A percentile compares a stretch with the other conserved stretches of the same genome.
Conservation (phyloP, 2,113 vertebrate genomes). For the Proteles cristata region DNA sequence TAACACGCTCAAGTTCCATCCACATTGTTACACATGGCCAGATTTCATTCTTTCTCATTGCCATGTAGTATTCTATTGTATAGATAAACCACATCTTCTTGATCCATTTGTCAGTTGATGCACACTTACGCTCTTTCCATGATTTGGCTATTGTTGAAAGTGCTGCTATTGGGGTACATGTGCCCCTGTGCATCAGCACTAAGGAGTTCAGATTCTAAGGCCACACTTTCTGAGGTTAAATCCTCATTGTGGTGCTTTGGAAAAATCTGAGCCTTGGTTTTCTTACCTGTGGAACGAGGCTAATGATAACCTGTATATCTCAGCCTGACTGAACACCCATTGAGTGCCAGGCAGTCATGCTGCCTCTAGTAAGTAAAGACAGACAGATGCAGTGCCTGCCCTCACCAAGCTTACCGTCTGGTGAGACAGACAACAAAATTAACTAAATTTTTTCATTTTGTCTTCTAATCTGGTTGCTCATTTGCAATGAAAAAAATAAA, state of each 20-base stretch:
- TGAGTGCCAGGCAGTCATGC: no score
- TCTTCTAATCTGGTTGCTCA: neutral
- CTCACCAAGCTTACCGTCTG: neutral
- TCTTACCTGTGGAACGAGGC: neutral
- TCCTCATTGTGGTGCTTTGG: neutral
- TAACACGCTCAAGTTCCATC: no score
- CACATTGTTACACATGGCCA: no score
- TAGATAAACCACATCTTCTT: no score
- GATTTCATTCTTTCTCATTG: no score
- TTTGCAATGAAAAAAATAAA: neutral
- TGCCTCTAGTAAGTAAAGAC: neutral
- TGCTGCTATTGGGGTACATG: no score
- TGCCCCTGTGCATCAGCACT: no score
- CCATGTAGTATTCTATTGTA: no score
- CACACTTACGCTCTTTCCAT: no score
- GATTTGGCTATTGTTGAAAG: no score
- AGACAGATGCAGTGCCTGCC: neutral
- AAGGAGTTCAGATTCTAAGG: neutral
- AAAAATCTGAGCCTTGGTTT: neutral
- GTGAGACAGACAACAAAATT: neutral
- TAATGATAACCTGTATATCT: neutral
- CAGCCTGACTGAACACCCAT: neutral
- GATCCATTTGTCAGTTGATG: no score
- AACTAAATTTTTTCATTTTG: neutral
- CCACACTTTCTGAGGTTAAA: neutral